Evolutionary conservation across 2,888 invertebrate genomes (phyloP).

Genomic region (Coecobrya sp.): DNA sequence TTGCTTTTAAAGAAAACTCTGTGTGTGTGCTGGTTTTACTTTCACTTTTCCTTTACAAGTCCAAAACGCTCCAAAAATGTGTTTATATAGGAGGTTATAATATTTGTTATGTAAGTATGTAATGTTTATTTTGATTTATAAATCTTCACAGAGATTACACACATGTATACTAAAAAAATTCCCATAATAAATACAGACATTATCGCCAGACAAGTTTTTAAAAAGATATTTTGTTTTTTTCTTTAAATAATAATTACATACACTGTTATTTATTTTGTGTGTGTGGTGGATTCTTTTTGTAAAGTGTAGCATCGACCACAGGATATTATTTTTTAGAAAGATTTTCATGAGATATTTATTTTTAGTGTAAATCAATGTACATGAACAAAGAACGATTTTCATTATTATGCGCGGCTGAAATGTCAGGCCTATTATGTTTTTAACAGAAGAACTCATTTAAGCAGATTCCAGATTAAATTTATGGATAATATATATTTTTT

Average conservation of each 20-base stretch:
- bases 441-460: too few relatives aligned
- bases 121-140: slow-evolving; percentile 5
- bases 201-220: slow-evolving; percentile 19
- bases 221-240: slow-evolving; percentile 29
- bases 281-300: background rate
- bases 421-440: too few relatives aligned
- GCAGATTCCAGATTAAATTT: too few relatives aligned
- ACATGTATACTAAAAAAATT: slow-evolving; percentile 44
- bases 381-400: background rate
- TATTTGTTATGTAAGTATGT: background rate
- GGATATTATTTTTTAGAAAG: background rate
- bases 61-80: background rate
- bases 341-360: background rate
- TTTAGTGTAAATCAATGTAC: background rate
- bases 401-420: too few relatives aligned
- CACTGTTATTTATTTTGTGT: background rate
- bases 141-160: slow-evolving; percentile 31
- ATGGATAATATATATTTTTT: background rate
- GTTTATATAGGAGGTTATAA: background rate
- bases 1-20: background rate
- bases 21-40: background rate
- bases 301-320: background rate
- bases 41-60: slow-evolving; percentile 28
- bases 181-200: slow-evolving; percentile 43
- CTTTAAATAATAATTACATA: slow-evolving; percentile 36